Evolutionary conservation across 2,113 vertebrate species (phyloP), one percentile per base, ranked within the genome.

Genomic region (Alexandromys fortis): DNA sequence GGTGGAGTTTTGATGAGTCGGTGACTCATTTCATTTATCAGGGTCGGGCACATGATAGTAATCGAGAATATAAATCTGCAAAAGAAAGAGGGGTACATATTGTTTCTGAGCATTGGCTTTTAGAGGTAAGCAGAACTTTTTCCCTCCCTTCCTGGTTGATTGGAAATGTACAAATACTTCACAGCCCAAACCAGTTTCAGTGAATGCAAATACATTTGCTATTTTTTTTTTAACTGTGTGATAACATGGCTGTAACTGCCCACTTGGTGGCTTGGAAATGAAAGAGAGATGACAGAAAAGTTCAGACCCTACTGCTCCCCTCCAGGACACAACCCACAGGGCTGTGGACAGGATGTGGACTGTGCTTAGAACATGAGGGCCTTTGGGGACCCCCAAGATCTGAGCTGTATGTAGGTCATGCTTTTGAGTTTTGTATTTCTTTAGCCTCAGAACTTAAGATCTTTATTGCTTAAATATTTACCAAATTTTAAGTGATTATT

Each of bases 1-100:
- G 99, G 90, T 99, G 99, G 99, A 98, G 98, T 55, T 99, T 99
- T 98, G 99, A 99, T 97, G 99, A 99, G 95, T 99, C 99, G 5
- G 99, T 99, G 96, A 99, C 99, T 5, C 99, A 99, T 97, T 99
- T 99, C 98, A 99, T 99, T 98, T 99, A 99, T 97, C 99, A 99
- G 89, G 99, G 99, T 42, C 99, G 99, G n/a, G 99, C 99, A 68
- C 99, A 99, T 81, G 99, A 99, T 98, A 99, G 87, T 97, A 99
- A 98, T 81, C 98, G 99, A 49, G 99, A 99, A 93, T 99, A 99
- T 98, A 99, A 98, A 98, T 99, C 99, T 35, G 98, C 99, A 91
- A 99, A 99, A 98, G 99, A 99, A 97, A 98, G 98, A 96, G 99
- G 99, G 47, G 89, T 99, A 73, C 99, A 99, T 63, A 98, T 99